Base-by-base conservation (phyloP, 2,113 vertebrate genomes). In the Dolichotis patagonum region DNA sequence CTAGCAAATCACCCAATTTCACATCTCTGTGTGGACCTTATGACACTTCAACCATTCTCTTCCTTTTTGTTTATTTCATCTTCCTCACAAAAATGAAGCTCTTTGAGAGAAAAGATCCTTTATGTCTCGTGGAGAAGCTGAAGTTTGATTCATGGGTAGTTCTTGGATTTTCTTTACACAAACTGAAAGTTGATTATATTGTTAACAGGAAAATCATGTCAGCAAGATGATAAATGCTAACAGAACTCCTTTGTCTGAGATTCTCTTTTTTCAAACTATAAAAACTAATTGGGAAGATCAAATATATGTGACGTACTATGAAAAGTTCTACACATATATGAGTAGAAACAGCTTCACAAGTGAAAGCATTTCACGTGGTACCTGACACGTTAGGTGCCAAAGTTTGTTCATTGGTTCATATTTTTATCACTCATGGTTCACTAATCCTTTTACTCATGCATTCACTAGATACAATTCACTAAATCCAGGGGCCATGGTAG, bases 131-230 rank as follows among this genome's bases (percentile, higher is more conserved):
- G 35, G 38, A 62, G 26, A 78, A 86, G 85, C 85, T 32, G 22
- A 95, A 94, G 35, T 46, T 88, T 12, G 38, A 35, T 82, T 92
- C 85, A 62, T 65, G 41, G 43, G 69, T 58, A 87, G 19, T 65
- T 58, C 17, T 94, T 75, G 62, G 20, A 65, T 85, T 92, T 91
- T 88, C 63, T 81, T 95, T 85, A 63, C 1, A 17, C 35, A 92
- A 83, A 95, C 38, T 32, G 38, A 85, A 95, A 90, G 26, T 38
- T 91, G 85, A 84, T 86, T 85, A 75, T 7, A 84, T 52, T 3
- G 2, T 96, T 71, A 88, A 94, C 49, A 49, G 90, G 38, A 92
- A 93, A 91, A 81, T 84, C 67, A 88, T 46, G 16, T 81, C 85
- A 89, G 84, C 8, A 91, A 88, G 56, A 89, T 69, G 69, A n/a